phyloP scores from a whole-genome alignment of 1,140 invertebrate genomes.

The Magallana angulata region DNA sequence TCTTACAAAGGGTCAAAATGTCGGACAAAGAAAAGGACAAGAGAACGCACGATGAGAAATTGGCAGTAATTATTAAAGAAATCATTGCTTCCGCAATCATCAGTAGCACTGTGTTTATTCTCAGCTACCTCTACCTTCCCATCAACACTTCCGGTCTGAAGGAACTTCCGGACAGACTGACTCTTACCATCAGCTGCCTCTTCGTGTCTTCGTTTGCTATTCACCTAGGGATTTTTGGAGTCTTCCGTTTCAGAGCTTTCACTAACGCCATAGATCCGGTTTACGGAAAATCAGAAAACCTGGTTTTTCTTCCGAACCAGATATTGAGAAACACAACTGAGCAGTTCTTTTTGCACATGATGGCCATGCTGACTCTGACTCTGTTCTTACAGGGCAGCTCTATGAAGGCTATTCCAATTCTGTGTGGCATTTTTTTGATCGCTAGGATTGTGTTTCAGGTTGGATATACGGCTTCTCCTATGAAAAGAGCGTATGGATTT shows the following conservation, averaged over 20 bases:
- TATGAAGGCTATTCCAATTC: slow-evolving; percentile 33
- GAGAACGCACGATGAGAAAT: not conserved
- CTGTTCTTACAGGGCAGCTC: not conserved
- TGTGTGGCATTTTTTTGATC: slow-evolving; percentile 31
- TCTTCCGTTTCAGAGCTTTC: not conserved
- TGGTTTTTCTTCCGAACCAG: slow-evolving; percentile 36
- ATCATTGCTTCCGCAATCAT: not conserved
- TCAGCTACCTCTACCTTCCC: not conserved
- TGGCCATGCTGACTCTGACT: not conserved
- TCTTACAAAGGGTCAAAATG: too few relatives aligned
- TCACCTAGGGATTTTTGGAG: not conserved
- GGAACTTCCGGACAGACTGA: not conserved
- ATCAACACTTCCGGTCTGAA: not conserved
- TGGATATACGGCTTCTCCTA: not conserved
- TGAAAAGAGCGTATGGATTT: slow-evolving; percentile 31
- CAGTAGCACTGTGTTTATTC: not conserved
- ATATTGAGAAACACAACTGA: slow-evolving; percentile 43
- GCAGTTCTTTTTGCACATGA: slow-evolving; percentile 41
- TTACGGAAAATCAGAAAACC: not conserved
- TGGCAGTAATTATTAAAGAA: not conserved
- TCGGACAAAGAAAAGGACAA: too few relatives aligned
- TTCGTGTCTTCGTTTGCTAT: not conserved
- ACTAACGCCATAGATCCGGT: slow-evolving; percentile 21
- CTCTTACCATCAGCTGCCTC: not conserved
- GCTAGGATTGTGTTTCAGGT: slow-evolving; percentile 14